Conservation (phyloP, 1,140 invertebrate genomes). For the Schlechtendalia chinensis region DNA sequence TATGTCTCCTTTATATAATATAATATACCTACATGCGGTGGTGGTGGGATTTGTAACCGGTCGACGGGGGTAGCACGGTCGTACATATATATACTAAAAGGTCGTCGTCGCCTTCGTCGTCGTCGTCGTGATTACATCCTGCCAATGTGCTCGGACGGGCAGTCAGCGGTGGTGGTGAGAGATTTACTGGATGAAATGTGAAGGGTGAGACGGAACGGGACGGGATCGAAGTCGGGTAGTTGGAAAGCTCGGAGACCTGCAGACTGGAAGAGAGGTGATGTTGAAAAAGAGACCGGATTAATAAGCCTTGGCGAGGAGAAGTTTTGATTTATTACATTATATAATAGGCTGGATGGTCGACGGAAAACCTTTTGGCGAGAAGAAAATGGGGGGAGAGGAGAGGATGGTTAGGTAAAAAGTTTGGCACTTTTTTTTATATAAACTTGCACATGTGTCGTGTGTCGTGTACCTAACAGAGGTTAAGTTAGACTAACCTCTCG, state of each 20-base stretch:
- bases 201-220: neutral
- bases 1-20: slow-evolving; percentile 27
- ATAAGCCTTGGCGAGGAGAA: slow-evolving; percentile 39
- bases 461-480: no score
- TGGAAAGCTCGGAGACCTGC: neutral
- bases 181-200: neutral
- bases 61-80: neutral
- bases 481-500: neutral
- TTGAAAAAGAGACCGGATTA: slow-evolving; percentile 48
- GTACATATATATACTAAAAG: no score
- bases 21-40: slow-evolving; percentile 15
- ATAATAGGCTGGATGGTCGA: neutral
- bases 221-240: neutral
- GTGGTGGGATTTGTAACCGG: slow-evolving; percentile 39
- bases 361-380: no score
- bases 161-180: neutral
- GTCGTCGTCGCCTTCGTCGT: neutral
- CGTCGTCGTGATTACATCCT: slow-evolving; percentile 38
- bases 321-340: slow-evolving; percentile 44
- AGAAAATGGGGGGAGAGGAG: no score
- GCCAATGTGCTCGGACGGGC: neutral
- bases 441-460: neutral
- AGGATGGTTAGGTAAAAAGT: slow-evolving; percentile 13
- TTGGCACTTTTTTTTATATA: slow-evolving; percentile 10
- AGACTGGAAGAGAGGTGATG: slow-evolving; percentile 8